Evolutionary conservation across 2,888 invertebrate genomes (phyloP).

Genomic region (Fragum fragum): DNA sequence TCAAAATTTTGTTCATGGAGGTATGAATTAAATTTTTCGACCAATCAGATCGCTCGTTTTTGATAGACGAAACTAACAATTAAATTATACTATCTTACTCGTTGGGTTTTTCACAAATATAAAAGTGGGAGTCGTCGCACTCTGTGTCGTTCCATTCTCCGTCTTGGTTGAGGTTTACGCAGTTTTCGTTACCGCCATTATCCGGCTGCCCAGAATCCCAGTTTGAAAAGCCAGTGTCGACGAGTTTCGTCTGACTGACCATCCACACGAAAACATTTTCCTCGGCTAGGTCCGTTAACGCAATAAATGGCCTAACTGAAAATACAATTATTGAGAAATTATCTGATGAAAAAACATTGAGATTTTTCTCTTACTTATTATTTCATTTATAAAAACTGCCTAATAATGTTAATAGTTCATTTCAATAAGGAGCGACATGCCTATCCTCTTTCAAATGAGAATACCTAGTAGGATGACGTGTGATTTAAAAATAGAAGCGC

Average conservation of each 20-base stretch:
- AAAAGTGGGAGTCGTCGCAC: neutral
- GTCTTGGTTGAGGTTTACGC: neutral
- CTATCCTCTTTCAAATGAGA: too few species aligned
- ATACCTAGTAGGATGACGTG: too few species aligned
- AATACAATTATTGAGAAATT: neutral
- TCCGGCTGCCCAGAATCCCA: constrained; percentile 31
- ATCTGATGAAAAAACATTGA: neutral
- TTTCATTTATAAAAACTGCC: neutral
- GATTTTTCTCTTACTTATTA: neutral
- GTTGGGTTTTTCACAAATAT: constrained; percentile 3
- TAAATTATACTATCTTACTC: neutral
- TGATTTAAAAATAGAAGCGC: too few species aligned
- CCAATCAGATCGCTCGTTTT: neutral
- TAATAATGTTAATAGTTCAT: neutral
- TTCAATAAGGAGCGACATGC: too few species aligned
- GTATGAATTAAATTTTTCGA: neutral
- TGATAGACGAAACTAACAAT: too few species aligned
- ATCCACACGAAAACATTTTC: constrained; percentile 33
- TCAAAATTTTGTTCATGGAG: too few species aligned
- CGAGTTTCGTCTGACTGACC: constrained; percentile 6
- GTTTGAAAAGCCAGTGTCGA: constrained; percentile 3
- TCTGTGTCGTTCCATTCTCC: constrained; percentile 7
- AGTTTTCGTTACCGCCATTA: neutral
- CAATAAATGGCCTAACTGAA: constrained; percentile 9
- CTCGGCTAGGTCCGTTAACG: constrained; percentile 20